Conservation (phyloP, 2,888 invertebrate genomes). For the Orchesellides sinensis region DNA sequence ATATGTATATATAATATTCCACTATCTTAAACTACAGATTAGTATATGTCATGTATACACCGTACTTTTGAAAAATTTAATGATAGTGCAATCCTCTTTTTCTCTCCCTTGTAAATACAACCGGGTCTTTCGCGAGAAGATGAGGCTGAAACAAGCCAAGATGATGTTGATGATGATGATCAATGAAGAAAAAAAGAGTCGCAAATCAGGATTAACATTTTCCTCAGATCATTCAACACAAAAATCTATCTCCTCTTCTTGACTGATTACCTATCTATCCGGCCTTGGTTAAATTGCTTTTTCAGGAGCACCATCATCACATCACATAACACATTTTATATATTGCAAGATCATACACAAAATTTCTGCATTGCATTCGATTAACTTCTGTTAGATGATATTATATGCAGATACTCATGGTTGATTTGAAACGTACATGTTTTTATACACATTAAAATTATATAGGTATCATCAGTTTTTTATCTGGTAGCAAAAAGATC, state of each 20-base stretch:
- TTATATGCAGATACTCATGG: neutral
- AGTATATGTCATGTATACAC: neutral
- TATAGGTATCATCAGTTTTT: conserved; percentile 18
- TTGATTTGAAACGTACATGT: neutral
- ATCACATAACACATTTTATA: neutral
- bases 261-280: conserved; percentile 25
- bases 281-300: conserved; percentile 44
- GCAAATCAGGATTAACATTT: conserved; percentile 45
- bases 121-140: neutral
- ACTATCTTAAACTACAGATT: too few relatives aligned
- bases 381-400: neutral
- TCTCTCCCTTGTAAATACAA: neutral
- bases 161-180: conserved; percentile 4
- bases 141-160: neutral
- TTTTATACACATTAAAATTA: neutral
- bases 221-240: conserved; percentile 5
- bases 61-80: too few relatives aligned
- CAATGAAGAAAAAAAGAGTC: conserved; percentile 23
- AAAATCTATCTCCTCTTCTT: conserved; percentile 25
- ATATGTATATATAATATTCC: too few relatives aligned
- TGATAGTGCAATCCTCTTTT: neutral
- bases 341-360: neutral
- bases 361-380: neutral
- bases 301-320: conserved; percentile 17
- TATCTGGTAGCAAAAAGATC: conserved; percentile 32